Base-by-base conservation (phyloP, 2,888 invertebrate genomes). In the Zaprionus bogoriensis region DNA sequence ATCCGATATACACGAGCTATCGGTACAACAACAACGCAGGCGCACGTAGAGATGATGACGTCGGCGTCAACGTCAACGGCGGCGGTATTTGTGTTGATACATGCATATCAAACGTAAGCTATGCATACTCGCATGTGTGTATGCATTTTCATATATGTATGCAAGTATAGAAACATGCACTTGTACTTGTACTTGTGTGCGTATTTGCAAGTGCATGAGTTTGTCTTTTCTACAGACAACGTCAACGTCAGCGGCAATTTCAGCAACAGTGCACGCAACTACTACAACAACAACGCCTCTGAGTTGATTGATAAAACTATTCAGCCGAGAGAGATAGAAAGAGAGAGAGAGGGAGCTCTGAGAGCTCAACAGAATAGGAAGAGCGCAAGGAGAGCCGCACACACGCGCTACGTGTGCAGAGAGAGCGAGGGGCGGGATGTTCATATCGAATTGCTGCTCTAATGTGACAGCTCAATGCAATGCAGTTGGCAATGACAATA, bases 391-490 rank as follows among this genome's bases (percentile, higher is more conserved):
- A 48, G 42, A 14, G 36, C 46, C 36, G 46, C 19, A 36, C 14
- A 17, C 54, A 53, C 14, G 30, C 4, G 30, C 12, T 41, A 10
- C 10, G 6, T 20, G 32, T n/a, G 25, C 19, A 27, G 10, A 2
- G 50, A 22, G 25, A 14, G 53, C 41, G 38, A 41, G 68, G 36
- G 23, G 42, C 28, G 44, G 30, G 51, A 50, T 53, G 66, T 27
- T 71, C 71, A 71, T 82, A 82, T 82, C 83, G 74, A 87, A 80
- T 82, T 82, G 86, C 82, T 85, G 63, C 85, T 81, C 83, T 85
- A 87, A 87, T 87, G 87, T 87, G 83, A 87, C 83, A 83, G 87
- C 86, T 85, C 83, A 83, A 83, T 83, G 86, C 83, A 83, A 85
- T 87, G 87, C 85, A 69, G 83, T 82, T 82, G 79, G 79, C 82